phyloP scores from a whole-genome alignment of 2,113 vertebrate species.

The Spilogale gracilis region DNA sequence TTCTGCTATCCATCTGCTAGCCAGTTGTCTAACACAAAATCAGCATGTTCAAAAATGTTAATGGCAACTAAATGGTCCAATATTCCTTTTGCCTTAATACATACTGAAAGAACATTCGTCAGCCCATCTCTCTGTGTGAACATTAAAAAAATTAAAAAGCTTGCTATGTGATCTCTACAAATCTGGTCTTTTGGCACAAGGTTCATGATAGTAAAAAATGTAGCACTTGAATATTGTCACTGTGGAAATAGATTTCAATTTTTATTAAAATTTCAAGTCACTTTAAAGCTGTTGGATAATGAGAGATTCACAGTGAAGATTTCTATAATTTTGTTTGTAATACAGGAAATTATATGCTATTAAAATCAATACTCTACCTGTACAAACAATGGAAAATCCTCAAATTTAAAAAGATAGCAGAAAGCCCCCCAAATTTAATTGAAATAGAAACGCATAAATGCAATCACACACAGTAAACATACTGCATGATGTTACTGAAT shows the following conservation, averaged over 20 bases:
- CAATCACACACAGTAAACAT: not conserved
- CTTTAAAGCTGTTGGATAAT: not conserved
- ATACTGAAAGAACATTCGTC: conserved; percentile 38
- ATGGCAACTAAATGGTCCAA: conserved; percentile 41
- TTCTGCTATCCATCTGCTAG: conserved; percentile 47
- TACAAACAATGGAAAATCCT: not conserved
- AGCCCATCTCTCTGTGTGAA: not conserved
- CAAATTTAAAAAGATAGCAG: not conserved
- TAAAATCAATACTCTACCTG: not conserved
- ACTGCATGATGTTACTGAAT: not conserved
- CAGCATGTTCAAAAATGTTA: conserved; percentile 66
- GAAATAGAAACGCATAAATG: not conserved
- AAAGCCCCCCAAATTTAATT: not conserved
- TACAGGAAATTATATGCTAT: not conserved
- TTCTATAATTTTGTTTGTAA: not conserved
- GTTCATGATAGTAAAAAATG: not conserved
- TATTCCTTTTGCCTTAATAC: conserved; percentile 23
- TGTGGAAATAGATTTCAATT: not conserved
- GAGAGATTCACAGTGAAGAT: not conserved
- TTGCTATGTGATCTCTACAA: not conserved
- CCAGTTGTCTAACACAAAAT: conserved; percentile 61
- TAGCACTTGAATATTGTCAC: not conserved
- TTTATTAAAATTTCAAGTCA: conserved; percentile 12
- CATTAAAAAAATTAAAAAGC: conserved; percentile 11
- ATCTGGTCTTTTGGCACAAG: conserved; percentile 4